Evolutionary conservation across 1,140 invertebrate species (phyloP).

Genomic region (Temnothorax nylanderi): DNA sequence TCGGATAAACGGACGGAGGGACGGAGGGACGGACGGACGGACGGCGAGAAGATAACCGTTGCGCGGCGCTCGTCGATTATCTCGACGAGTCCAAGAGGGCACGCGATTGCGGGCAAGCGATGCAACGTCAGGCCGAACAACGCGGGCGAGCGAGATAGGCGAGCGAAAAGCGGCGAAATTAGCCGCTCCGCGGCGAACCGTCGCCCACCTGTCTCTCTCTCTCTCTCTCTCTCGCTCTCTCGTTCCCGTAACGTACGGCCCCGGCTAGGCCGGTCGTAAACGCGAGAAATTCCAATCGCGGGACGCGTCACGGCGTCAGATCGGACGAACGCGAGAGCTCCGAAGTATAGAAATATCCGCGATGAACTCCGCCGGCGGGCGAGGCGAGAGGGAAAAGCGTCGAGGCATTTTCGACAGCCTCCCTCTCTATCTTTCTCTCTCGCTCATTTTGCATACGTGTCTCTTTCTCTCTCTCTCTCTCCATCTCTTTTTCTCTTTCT

Average conservation of each 20-base stretch:
- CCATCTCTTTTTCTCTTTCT: constrained; percentile 24
- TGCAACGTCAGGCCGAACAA: constrained; percentile 1
- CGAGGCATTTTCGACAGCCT: constrained; percentile 9
- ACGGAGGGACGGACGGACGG: constrained; percentile 10
- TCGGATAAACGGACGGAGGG: neutral
- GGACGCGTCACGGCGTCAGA: neutral
- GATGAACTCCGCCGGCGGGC: neutral
- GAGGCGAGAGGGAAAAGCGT: neutral
- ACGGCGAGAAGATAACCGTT: constrained; percentile 34
- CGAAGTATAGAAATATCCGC: constrained; percentile 12
- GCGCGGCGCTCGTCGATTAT: constrained; percentile 48
- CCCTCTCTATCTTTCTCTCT: neutral
- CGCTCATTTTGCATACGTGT: neutral
- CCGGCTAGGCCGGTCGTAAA: constrained; percentile 4
- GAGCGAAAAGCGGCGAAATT: constrained; percentile 18
- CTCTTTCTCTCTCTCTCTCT: neutral
- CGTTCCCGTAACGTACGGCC: constrained; percentile 7
- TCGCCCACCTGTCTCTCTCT: constrained; percentile 38
- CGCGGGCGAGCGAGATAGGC: neutral
- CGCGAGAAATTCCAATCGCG: neutral
- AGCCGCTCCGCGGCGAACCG: constrained; percentile 20
- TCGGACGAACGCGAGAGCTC: neutral
- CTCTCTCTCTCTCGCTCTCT: neutral
- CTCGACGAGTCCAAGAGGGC: constrained; percentile 52
- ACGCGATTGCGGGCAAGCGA: neutral